Conservation (phyloP, 1,140 invertebrate genomes). For the Drosophila obscura region DNA sequence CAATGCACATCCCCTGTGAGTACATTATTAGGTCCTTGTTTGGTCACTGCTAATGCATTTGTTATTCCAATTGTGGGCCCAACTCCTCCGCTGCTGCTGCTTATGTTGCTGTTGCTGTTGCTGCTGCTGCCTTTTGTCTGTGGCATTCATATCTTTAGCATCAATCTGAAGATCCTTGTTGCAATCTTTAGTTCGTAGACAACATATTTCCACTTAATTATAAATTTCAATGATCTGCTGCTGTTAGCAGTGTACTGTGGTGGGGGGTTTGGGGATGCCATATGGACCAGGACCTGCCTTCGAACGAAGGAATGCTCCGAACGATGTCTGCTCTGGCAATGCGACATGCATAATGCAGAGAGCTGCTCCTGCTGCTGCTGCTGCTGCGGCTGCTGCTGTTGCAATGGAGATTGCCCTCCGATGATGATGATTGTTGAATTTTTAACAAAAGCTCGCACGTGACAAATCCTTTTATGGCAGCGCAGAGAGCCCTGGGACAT, state of each 20-base stretch:
- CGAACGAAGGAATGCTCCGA: slow-evolving; percentile 60
- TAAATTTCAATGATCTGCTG: slow-evolving; percentile 74
- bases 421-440: slow-evolving; percentile 79
- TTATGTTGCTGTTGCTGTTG: background rate
- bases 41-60: slow-evolving; percentile 45
- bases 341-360: slow-evolving; percentile 78
- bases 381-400: slow-evolving; percentile 29
- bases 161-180: slow-evolving; percentile 56
- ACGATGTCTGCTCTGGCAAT: slow-evolving; percentile 38
- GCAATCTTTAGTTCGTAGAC: slow-evolving; percentile 24
- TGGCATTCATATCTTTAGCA: slow-evolving; percentile 47
- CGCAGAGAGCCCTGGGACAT: slow-evolving; percentile 47
- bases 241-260: background rate
- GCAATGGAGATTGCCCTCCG: slow-evolving; percentile 55
- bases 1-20: slow-evolving; percentile 30
- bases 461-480: slow-evolving; percentile 84
- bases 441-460: slow-evolving; percentile 83
- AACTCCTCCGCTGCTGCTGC: background rate
- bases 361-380: slow-evolving; percentile 23
- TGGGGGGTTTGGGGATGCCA: slow-evolving; percentile 1
- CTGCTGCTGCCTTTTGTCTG: slow-evolving; percentile 8
- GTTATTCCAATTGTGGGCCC: slow-evolving; percentile 36
- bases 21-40: slow-evolving; percentile 55
- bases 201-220: slow-evolving; percentile 79
- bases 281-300: slow-evolving; percentile 12